phyloP scores from a whole-genome alignment of 2,888 invertebrate genomes.

The Smittia sp. region DNA sequence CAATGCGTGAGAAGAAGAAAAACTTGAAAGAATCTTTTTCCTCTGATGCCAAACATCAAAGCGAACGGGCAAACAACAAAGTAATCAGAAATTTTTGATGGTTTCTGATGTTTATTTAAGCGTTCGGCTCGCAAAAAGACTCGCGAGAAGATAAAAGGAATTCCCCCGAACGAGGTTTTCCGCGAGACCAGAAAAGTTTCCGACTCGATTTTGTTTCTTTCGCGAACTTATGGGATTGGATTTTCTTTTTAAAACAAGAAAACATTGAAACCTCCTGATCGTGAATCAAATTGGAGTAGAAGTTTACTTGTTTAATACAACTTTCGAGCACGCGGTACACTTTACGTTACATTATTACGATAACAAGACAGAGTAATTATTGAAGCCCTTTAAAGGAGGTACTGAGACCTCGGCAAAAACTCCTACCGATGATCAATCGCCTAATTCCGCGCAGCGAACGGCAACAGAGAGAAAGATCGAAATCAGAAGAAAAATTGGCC shows the following conservation, averaged over 20 bases:
- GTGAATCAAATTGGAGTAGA: too few species aligned
- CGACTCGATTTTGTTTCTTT: not conserved
- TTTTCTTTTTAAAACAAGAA: too few species aligned
- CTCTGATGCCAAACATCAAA: constrained; percentile 8
- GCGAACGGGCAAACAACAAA: constrained; percentile 6
- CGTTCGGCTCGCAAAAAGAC: not conserved
- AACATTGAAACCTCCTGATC: too few species aligned
- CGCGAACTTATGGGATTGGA: too few species aligned
- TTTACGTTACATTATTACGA: too few species aligned
- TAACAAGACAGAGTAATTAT: too few species aligned
- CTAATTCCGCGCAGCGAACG: not conserved
- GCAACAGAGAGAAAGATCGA: constrained; percentile 2
- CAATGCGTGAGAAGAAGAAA: not conserved
- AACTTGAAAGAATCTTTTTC: not conserved
- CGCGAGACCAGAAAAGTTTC: not conserved
- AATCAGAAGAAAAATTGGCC: constrained; percentile 24
- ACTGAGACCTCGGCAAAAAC: too few species aligned
- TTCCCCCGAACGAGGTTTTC: not conserved
- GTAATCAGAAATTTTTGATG: constrained; percentile 14
- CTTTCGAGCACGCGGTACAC: too few species aligned
- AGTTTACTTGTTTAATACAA: too few species aligned
- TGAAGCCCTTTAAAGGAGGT: too few species aligned
- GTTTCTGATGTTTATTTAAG: constrained; percentile 24
- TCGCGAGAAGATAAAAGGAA: constrained; percentile 14
- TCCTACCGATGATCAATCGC: too few species aligned